phyloP scores from a whole-genome alignment of 1,140 invertebrate genomes.

The Atopsyche davidsoni region DNA sequence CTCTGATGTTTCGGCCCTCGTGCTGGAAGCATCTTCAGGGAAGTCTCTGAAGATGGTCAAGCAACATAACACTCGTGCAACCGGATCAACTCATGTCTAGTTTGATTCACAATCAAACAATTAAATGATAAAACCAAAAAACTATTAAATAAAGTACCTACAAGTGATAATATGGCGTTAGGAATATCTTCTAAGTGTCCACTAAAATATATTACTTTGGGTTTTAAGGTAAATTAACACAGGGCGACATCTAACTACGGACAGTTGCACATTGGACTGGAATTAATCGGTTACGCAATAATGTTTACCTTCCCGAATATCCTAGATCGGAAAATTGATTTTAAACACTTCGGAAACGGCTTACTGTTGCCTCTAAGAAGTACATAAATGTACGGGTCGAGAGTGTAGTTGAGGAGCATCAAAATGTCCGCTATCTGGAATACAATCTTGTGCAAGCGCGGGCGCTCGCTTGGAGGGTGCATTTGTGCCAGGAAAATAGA shows the following conservation, averaged over 20 bases:
- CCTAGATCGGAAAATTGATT: constrained; percentile 27
- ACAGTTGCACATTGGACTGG: constrained; percentile 36
- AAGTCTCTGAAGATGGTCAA: too few species aligned
- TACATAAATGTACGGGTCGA: constrained; percentile 80
- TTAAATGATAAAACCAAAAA: too few species aligned
- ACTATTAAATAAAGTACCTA: too few species aligned
- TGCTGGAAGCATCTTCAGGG: too few species aligned
- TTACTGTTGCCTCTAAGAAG: constrained; percentile 52
- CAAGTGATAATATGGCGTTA: too few species aligned
- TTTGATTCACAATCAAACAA: too few species aligned
- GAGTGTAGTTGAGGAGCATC: constrained; percentile 73
- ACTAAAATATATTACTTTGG: too few species aligned
- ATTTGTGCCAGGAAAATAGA: constrained; percentile 62
- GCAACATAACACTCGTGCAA: too few species aligned
- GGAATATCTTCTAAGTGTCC: too few species aligned
- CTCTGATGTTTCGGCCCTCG: too few species aligned
- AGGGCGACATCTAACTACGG: constrained; percentile 34
- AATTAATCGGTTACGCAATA: constrained; percentile 31
- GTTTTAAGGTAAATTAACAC: too few species aligned
- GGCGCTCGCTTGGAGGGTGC: constrained; percentile 23
- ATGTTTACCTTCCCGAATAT: constrained; percentile 27
- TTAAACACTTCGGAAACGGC: constrained; percentile 29
- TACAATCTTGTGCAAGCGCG: constrained; percentile 36
- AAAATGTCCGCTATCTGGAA: constrained; percentile 63
- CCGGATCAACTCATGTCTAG: too few species aligned